A percentile compares a stretch with the other conserved stretches of the same genome.
These are phyloP conservation scores for Cassiopea andromeda DNA, from an alignment of 30 jellyfish, hydroid and myxozoan species.

Conservation along the genomic window DNA sequence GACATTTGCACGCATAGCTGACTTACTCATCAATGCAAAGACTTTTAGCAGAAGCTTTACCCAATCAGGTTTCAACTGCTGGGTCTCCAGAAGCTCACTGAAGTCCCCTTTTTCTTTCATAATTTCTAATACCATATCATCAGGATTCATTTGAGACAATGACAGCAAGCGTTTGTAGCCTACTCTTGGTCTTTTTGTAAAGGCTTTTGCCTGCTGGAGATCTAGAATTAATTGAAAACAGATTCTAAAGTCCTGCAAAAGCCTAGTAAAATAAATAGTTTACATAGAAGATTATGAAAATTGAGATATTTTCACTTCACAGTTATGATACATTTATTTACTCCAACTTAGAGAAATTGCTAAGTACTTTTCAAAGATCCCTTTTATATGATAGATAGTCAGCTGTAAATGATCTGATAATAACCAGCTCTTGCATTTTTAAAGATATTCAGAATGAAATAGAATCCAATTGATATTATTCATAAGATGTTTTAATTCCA, in stretches of 20 bases:
- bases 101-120: constrained; percentile 2
- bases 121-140: constrained; percentile 3
- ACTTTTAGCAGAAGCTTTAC: constrained; percentile 6
- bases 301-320: too few relatives aligned
- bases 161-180: constrained; percentile 14
- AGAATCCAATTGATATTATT: too few relatives aligned
- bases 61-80: constrained; percentile 9
- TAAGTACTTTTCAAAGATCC: too few relatives aligned
- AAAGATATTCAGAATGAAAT: too few relatives aligned
- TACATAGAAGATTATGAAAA: too few relatives aligned
- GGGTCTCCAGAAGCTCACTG: neutral
- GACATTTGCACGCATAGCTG: neutral
- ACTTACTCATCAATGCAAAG: neutral
- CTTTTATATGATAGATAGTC: too few relatives aligned
- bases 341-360: too few relatives aligned
- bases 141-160: constrained; percentile 20
- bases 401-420: too few relatives aligned
- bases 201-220: neutral
- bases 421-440: too few relatives aligned
- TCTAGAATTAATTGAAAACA: neutral
- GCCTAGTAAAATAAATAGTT: too few relatives aligned
- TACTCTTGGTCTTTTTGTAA: neutral
- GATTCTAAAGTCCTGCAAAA: neutral
- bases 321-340: too few relatives aligned
- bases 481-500: too few relatives aligned